Conservation (phyloP, 2,888 invertebrate species). For the Falcaria lacertinaria region DNA sequence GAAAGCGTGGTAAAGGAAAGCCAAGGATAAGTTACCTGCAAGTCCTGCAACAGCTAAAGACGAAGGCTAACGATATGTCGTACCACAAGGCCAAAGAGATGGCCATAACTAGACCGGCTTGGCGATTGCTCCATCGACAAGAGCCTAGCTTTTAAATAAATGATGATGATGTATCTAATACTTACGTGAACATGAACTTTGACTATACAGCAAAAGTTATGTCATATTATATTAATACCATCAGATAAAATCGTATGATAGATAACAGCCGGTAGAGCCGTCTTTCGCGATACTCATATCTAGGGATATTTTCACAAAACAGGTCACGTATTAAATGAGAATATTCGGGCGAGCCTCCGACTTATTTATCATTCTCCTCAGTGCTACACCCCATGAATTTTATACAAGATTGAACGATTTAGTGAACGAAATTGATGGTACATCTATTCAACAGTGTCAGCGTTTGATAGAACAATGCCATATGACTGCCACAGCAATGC, state of each 20-base stretch:
- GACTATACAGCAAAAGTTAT: conserved; percentile 12
- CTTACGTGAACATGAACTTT: too few relatives aligned
- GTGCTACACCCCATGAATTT: conserved; percentile 77
- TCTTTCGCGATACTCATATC: conserved; percentile 70
- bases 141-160: too few relatives aligned
- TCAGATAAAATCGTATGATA: conserved; percentile 60
- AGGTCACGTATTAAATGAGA: conserved; percentile 80
- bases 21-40: too few relatives aligned
- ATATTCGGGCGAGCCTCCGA: conserved; percentile 75
- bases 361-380: conserved; percentile 79
- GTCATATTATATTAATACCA: conserved; percentile 37
- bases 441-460: conserved; percentile 72
- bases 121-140: too few relatives aligned
- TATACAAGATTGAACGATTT: conserved; percentile 80
- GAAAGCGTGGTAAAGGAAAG: too few relatives aligned
- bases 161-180: too few relatives aligned
- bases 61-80: too few relatives aligned
- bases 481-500: background rate
- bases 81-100: too few relatives aligned
- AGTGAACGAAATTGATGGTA: conserved; percentile 76
- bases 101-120: too few relatives aligned
- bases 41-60: too few relatives aligned
- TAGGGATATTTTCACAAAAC: conserved; percentile 68
- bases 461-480: conserved; percentile 60
- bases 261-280: conserved; percentile 59